phyloP scores from a whole-genome alignment of 2,113 vertebrate species.

The Silurus glanis region DNA sequence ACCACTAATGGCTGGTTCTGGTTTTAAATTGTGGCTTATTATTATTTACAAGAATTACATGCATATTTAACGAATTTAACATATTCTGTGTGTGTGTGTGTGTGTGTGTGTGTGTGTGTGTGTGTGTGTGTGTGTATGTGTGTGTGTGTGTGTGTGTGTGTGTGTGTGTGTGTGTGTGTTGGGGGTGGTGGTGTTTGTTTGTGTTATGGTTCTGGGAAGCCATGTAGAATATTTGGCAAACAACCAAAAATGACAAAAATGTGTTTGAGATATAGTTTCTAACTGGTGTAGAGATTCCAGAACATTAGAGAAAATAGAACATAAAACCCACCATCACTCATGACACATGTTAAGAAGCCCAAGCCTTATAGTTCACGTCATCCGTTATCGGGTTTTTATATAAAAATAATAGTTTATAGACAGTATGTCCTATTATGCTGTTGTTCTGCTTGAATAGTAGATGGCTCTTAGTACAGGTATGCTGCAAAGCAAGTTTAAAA shows the following conservation, averaged over 20 bases:
- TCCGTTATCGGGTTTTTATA: neutral
- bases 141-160: no score
- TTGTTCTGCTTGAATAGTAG: neutral
- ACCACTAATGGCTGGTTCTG: no score
- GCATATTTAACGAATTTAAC: no score
- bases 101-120: no score
- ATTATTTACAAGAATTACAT: no score
- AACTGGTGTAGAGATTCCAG: neutral
- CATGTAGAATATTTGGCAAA: neutral
- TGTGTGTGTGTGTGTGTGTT: no score
- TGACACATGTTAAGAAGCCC: neutral
- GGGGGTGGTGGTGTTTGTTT: neutral
- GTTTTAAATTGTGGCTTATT: no score
- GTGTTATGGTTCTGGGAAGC: neutral
- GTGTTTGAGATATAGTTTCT: neutral
- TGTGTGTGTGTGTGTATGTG: no score
- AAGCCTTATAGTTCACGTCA: neutral
- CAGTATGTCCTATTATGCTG: neutral
- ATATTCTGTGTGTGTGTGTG: no score
- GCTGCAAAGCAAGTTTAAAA: neutral
- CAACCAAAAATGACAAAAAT: neutral
- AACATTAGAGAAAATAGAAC: neutral
- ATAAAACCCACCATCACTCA: neutral
- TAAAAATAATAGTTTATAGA: neutral
- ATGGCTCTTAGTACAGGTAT: neutral